phyloP scores from a whole-genome alignment of 2,797 vertebrate species.

The Nyctibius grandis region DNA sequence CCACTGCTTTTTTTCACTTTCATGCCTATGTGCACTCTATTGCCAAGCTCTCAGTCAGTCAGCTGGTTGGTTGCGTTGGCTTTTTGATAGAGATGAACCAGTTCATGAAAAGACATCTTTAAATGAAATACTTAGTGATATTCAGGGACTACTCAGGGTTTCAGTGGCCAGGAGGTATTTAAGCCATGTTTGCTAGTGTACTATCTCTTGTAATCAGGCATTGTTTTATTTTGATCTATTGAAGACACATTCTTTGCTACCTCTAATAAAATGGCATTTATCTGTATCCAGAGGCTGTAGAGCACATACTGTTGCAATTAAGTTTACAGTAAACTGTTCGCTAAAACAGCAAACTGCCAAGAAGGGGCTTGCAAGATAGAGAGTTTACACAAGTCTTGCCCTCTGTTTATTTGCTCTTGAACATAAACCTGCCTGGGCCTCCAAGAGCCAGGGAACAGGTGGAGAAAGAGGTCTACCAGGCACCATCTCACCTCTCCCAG shows the following conservation, averaged over 20 bases:
- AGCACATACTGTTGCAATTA: not conserved
- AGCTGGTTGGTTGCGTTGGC: not conserved
- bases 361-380: not conserved
- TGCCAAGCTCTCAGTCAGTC: conserved; percentile 1
- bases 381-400: not conserved
- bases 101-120: not conserved
- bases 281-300: not conserved
- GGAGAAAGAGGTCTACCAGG: not conserved
- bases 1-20: not conserved
- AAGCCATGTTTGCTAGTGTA: not conserved
- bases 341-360: not conserved
- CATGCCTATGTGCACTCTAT: not conserved
- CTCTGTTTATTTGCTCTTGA: not conserved
- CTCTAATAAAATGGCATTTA: not conserved
- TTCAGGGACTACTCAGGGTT: not conserved
- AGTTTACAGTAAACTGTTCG: not conserved
- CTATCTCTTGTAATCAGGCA: not conserved
- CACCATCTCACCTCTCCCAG: not conserved
- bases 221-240: not conserved
- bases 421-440: not conserved
- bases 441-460: not conserved
- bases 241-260: not conserved
- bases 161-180: not conserved
- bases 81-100: not conserved
- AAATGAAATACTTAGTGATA: not conserved